These are phyloP conservation scores for Drosophila meridiana DNA, from an alignment of 2,888 invertebrate species.

Conservation along the genomic window DNA sequence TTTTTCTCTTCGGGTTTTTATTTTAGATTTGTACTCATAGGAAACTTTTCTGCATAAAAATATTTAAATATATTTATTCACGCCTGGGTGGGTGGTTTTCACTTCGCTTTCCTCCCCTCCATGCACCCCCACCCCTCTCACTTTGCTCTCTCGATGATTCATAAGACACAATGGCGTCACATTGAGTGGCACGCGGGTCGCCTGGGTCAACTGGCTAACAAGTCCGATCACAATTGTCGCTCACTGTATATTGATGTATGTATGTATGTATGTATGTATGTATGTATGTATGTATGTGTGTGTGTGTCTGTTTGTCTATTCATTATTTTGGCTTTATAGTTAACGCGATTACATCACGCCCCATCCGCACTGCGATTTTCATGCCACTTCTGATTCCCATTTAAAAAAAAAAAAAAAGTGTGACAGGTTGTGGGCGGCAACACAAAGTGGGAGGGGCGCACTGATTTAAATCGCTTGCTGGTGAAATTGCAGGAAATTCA, in stretches of 20 bases:
- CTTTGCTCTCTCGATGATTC: conserved; percentile 38
- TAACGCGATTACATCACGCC: conserved; percentile 74
- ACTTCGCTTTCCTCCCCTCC: not conserved
- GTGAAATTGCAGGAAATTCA: conserved; percentile 75
- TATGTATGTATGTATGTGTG: not conserved
- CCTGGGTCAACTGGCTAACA: conserved; percentile 62
- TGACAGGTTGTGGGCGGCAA: conserved; percentile 38
- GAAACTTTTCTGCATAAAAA: conserved; percentile 8
- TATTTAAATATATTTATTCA: conserved; percentile 9
- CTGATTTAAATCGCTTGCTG: conserved; percentile 44
- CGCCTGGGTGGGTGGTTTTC: conserved; percentile 12
- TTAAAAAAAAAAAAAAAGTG: conserved; percentile 15
- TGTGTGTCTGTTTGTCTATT: conserved; percentile 26
- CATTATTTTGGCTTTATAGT: conserved; percentile 52
- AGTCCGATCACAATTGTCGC: conserved; percentile 56
- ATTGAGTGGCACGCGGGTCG: conserved; percentile 57
- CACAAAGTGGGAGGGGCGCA: conserved; percentile 3
- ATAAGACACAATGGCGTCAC: conserved; percentile 69
- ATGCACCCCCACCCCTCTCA: not conserved
- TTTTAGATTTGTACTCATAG: not conserved
- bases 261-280: not conserved
- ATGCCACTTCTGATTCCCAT: conserved; percentile 15
- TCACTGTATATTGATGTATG: conserved; percentile 28
- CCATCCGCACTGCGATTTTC: conserved; percentile 46
- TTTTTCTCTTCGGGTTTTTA: not conserved